phyloP scores from a whole-genome alignment of 1,140 invertebrate species.

The Macrotrachela quadricornifera region DNA sequence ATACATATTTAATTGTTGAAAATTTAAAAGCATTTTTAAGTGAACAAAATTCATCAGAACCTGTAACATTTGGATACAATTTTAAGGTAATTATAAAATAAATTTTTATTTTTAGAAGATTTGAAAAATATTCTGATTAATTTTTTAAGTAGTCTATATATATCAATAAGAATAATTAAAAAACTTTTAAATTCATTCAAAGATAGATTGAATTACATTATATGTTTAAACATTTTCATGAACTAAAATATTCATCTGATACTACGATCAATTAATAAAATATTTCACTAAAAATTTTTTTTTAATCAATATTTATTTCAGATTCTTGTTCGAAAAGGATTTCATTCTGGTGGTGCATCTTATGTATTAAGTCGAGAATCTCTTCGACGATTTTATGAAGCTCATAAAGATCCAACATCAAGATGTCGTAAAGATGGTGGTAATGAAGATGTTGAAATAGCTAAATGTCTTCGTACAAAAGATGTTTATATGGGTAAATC shows the following conservation, averaged over 20 bases:
- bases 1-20: conserved; percentile 48
- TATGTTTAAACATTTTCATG: no score
- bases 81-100: conserved; percentile 1
- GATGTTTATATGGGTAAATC: background rate
- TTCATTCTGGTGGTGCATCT: conserved; percentile 13
- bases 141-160: no score
- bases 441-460: conserved; percentile 4
- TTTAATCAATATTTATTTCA: no score
- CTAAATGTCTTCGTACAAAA: background rate
- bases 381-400: background rate
- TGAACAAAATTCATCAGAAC: conserved; percentile 12
- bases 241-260: no score
- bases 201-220: no score
- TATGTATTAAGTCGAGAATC: conserved; percentile 19
- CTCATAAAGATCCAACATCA: background rate
- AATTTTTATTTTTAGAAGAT: no score
- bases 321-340: background rate
- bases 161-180: no score
- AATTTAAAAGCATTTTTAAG: conserved; percentile 27
- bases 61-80: conserved; percentile 10
- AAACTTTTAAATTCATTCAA: no score
- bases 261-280: no score
- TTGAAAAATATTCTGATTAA: no score
- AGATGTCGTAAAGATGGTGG: conserved; percentile 32
- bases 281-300: no score